Conservation (phyloP, 2,797 vertebrate genomes). For the Chrysolophus pictus region DNA sequence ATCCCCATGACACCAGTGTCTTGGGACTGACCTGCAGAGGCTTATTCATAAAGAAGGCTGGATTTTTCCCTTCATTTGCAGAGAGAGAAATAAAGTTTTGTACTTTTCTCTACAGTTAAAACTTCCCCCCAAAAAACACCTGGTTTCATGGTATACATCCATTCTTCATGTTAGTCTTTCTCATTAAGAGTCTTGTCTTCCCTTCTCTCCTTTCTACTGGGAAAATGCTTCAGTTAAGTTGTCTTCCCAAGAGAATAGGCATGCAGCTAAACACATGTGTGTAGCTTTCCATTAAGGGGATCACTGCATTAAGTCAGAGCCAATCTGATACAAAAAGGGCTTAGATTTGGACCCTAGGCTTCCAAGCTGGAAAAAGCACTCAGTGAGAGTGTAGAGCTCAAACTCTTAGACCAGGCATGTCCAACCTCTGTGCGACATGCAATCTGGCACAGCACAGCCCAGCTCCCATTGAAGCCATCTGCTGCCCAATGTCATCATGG, state of each 20-base stretch:
- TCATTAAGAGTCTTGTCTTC: not conserved
- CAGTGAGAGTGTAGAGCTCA: not conserved
- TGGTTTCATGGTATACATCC: not conserved
- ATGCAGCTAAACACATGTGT: not conserved
- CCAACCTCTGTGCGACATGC: no score
- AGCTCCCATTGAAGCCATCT: no score
- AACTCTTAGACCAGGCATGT: no score
- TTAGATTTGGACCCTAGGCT: not conserved
- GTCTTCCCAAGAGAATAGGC: not conserved
- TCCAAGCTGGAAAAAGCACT: not conserved
- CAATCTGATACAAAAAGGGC: accelerated
- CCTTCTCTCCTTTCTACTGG: not conserved
- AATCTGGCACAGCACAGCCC: no score
- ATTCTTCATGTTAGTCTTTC: not conserved
- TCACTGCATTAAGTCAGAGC: not conserved
- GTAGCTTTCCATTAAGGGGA: not conserved
- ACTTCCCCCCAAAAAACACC: accelerated
- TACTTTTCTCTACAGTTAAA: not conserved
- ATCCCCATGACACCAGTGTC: not conserved
- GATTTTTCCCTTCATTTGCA: not conserved
- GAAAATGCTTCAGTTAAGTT: not conserved
- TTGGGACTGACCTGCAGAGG: not conserved
- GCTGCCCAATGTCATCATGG: no score
- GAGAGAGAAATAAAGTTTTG: not conserved
- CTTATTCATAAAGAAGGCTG: not conserved